phyloP scores from a whole-genome alignment of 2,797 vertebrate species.

The Decapterus maruadsi region DNA sequence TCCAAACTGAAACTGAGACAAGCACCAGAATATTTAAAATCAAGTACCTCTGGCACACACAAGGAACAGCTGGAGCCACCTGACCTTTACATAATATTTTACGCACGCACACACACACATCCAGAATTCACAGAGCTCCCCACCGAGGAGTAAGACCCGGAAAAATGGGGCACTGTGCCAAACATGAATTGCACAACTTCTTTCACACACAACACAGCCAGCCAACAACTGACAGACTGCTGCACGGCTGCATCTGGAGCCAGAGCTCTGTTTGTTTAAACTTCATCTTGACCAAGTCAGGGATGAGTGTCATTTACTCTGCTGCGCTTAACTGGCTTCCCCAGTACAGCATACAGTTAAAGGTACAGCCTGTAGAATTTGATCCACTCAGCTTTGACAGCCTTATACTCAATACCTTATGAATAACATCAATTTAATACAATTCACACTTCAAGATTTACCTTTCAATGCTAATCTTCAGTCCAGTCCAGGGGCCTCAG shows the following conservation, averaged over 20 bases:
- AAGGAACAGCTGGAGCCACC: neutral
- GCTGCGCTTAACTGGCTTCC: neutral
- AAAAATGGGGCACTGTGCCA: constrained; percentile 3
- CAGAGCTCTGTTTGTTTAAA: neutral
- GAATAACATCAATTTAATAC: too few species aligned
- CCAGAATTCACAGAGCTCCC: neutral
- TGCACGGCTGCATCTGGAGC: neutral
- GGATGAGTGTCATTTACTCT: neutral
- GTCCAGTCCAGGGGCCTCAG: too few species aligned
- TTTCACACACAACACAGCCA: constrained; percentile 12
- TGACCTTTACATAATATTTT: neutral
- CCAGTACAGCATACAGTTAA: too few species aligned
- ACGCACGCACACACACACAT: neutral
- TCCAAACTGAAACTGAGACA: neutral
- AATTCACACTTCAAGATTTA: too few species aligned
- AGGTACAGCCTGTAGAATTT: neutral
- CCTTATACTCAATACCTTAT: too few species aligned
- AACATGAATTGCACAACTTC: neutral
- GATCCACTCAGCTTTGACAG: too few species aligned
- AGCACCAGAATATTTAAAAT: neutral
- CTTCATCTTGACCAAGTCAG: neutral
- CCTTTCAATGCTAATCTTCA: too few species aligned
- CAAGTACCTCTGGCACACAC: neutral
- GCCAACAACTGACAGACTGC: neutral
- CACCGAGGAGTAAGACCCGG: too few species aligned